Evolutionary conservation across 2,888 invertebrate genomes (phyloP), one percentile per base, ranked within the genome.

Genomic region (Caenorhabditis doughertyi): DNA sequence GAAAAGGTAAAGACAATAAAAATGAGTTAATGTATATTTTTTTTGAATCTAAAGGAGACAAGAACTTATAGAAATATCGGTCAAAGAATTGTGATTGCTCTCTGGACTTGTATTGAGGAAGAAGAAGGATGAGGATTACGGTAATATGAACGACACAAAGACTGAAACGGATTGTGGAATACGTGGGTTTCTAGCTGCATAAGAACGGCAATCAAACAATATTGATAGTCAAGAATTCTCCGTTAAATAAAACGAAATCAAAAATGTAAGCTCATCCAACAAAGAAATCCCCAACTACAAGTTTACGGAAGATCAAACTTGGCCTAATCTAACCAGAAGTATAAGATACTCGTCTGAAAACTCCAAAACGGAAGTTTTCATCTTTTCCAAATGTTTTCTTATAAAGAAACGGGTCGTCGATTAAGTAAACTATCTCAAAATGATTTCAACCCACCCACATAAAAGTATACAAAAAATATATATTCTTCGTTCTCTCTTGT

Each of bases 1-100:
- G 77, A 47, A 53, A 44, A 49, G 39, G 47, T 53, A 32, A 44
- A 53, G n/a, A 77, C 62, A 70, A 77, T 51, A n/a, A 18, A 42
- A 64, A 56, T 39, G 44, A 39, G 62, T 47, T 39, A 58, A 35
- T 47, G 44, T 9, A 9, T 25, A 35, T 35, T 51, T 16, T 16
- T 21, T n/a, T 23, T 5, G 23, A 18, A 23, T 44, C 25, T 7
- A 39, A 39, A 13, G 39, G 18, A 18, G 1, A 25, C 29, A 29
- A 47, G n/a, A 18, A 18, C 8, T 47, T 47, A 13, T 3, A 39
- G 39, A 39, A 2, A 39, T 13, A 11, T 39, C 21, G 58, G 39
- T 58, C 58, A 58, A 58, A 58, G 58, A 58, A 32, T 39, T 23
- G 3, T 9, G 60, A 27, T n/a, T 42, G 44, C 42, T 60, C 60